A percentile compares a stretch with the other conserved stretches of the same genome.
Evolutionary conservation across 2,888 invertebrate species (phyloP).

Genomic region (Tetragonula carbonaria): DNA sequence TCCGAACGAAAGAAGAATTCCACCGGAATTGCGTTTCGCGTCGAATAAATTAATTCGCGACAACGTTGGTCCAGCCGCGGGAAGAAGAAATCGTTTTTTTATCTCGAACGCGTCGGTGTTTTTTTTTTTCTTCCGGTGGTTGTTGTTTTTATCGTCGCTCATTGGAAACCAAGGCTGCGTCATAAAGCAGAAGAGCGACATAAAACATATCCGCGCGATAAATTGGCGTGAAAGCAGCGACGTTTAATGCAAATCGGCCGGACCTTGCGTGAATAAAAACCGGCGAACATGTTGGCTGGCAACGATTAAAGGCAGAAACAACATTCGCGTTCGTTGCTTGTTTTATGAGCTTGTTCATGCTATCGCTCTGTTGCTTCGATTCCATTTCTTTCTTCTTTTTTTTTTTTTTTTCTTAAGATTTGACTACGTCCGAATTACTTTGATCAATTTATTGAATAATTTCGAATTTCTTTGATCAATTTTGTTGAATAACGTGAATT

Average conservation of each 20-base stretch:
- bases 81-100: conserved; percentile 15
- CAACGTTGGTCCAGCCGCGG: background rate
- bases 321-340: background rate
- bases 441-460: no score
- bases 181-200: conserved; percentile 64
- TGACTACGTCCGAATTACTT: no score
- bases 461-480: no score
- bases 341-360: background rate
- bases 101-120: conserved; percentile 19
- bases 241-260: conserved; percentile 70
- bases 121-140: conserved; percentile 18
- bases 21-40: background rate
- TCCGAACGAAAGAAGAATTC: conserved; percentile 4
- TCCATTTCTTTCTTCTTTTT: background rate
- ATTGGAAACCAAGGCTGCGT: conserved; percentile 43
- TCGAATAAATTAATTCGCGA: conserved; percentile 18
- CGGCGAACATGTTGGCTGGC: background rate
- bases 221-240: conserved; percentile 66
- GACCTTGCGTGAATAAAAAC: conserved; percentile 39
- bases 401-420: background rate
- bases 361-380: background rate
- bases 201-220: conserved; percentile 71
- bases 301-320: conserved; percentile 13
- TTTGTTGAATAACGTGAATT: no score
- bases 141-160: conserved; percentile 64